These are phyloP conservation scores for Rhopalosiphum nymphaeae DNA, from an alignment of 2,888 invertebrate species.

Conservation along the genomic window DNA sequence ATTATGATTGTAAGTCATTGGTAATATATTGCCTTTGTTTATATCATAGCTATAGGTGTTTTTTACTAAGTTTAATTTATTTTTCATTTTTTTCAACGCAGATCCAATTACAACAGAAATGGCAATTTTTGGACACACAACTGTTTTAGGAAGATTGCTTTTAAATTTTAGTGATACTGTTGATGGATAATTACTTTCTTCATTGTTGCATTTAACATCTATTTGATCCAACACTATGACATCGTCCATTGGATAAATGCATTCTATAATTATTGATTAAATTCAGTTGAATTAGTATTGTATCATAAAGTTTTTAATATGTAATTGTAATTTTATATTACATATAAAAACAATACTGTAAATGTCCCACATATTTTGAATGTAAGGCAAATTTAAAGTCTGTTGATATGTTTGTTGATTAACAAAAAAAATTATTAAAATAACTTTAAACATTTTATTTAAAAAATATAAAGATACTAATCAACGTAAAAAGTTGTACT, in stretches of 20 bases:
- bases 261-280: conserved; percentile 22
- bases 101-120: conserved; percentile 49
- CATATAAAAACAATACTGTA: not conserved
- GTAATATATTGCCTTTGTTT: conserved; percentile 56
- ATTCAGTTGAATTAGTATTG: not conserved
- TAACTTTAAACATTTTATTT: not conserved
- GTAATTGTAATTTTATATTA: not conserved
- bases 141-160: conserved; percentile 43
- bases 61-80: conserved; percentile 38
- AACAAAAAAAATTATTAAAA: not conserved
- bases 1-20: conserved; percentile 51
- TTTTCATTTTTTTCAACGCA: conserved; percentile 47
- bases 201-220: conserved; percentile 41
- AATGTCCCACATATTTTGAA: not conserved
- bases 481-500: too few species aligned
- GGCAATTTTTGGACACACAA: conserved; percentile 49
- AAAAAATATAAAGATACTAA: too few species aligned
- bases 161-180: conserved; percentile 53
- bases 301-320: not conserved
- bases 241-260: conserved; percentile 50
- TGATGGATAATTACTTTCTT: conserved; percentile 47
- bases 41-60: conserved; percentile 52
- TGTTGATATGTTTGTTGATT: not conserved
- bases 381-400: not conserved
- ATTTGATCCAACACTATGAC: conserved; percentile 51